Evolutionary conservation across 2,113 vertebrate genomes (phyloP).

Genomic region (Prinia subflava): DNA sequence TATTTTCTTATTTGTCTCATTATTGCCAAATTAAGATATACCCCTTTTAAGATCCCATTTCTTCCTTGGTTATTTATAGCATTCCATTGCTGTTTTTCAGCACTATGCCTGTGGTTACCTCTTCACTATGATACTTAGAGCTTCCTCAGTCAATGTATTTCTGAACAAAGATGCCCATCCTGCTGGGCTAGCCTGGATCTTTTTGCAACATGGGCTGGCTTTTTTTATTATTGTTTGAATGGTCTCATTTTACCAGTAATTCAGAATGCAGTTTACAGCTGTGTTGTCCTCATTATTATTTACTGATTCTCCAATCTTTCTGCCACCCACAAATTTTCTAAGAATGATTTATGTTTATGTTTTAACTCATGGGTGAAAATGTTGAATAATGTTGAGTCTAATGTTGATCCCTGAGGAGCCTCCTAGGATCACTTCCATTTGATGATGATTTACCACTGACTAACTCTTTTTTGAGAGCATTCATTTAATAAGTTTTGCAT

Average conservation of each 20-base stretch:
- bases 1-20: background rate
- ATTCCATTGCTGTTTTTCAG: background rate
- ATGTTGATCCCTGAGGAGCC: slow-evolving; percentile 25
- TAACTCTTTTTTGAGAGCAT: background rate
- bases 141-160: background rate
- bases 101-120: background rate
- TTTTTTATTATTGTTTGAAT: background rate
- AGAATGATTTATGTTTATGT: slow-evolving; percentile 41
- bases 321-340: slow-evolving; percentile 32
- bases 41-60: background rate
- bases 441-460: slow-evolving; percentile 18
- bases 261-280: background rate
- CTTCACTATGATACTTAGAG: background rate
- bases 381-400: slow-evolving; percentile 11
- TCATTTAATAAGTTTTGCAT: background rate
- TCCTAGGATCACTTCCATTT: background rate
- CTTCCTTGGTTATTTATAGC: background rate
- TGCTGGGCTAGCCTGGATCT: background rate
- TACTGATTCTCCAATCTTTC: slow-evolving; percentile 17
- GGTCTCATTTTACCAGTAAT: background rate
- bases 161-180: background rate
- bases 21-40: background rate
- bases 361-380: slow-evolving; percentile 48
- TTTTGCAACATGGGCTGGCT: background rate
- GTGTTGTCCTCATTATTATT: slow-evolving; percentile 25